A percentile compares a stretch with the other conserved stretches of the same genome.
Evolutionary conservation across 1,140 invertebrate species (phyloP).

Genomic region (Gonioctena quinquepunctata): DNA sequence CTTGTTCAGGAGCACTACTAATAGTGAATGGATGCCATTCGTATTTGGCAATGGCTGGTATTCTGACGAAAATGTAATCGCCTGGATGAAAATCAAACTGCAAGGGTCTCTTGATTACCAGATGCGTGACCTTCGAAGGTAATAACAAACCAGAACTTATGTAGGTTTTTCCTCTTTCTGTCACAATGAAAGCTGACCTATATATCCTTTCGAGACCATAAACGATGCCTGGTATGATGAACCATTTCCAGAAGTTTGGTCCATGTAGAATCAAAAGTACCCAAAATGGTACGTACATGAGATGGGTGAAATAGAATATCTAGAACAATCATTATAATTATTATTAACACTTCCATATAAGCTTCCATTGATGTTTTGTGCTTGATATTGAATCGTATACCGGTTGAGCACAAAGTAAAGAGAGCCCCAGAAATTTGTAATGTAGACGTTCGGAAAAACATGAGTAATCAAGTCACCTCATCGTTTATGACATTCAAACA

Average conservation of each 20-base stretch:
- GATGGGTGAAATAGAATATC: conserved; percentile 95
- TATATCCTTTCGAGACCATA: conserved; percentile 80
- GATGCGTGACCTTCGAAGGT: conserved; percentile 83
- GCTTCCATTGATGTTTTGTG: too few relatives aligned
- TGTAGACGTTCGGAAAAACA: too few relatives aligned
- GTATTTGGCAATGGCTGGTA: conserved; percentile 88
- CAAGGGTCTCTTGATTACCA: conserved; percentile 83
- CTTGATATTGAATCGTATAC: too few relatives aligned
- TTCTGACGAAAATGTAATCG: conserved; percentile 93
- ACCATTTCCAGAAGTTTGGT: conserved; percentile 96
- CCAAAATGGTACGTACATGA: conserved; percentile 90
- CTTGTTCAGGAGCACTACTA: conserved; percentile 92
- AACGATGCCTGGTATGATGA: conserved; percentile 79
- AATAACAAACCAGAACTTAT: conserved; percentile 84
- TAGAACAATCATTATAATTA: too few relatives aligned
- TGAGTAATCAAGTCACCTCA: too few relatives aligned
- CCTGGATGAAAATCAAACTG: conserved; percentile 90
- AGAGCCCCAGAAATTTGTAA: too few relatives aligned
- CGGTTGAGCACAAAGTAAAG: too few relatives aligned
- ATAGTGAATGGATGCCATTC: conserved; percentile 99
- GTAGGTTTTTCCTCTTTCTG: conserved; percentile 77
- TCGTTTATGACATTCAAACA: too few relatives aligned
- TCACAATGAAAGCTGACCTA: conserved; percentile 67
- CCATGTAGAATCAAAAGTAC: conserved; percentile 84
- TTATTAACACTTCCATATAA: too few relatives aligned